Evolutionary conservation across 2,113 vertebrate genomes (phyloP), one percentile per base, ranked within the genome.

Genomic region (Peromyscus californicus): DNA sequence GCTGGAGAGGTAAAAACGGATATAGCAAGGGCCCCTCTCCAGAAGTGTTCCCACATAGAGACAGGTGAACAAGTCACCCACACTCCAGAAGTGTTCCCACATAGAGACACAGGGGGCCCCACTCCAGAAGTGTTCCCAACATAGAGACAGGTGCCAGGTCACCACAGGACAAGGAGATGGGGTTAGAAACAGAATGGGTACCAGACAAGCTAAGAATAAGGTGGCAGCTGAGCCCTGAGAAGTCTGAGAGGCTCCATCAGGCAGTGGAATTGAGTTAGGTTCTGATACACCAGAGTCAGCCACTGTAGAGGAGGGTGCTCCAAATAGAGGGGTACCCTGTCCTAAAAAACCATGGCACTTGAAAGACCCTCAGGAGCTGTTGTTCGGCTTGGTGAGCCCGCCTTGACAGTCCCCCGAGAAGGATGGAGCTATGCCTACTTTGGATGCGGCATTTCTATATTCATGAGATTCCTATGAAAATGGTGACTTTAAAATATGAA

Each of bases 291-390:
- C 5, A 51, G 79, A 26, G 10, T 51, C 36, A 16, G 45, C 45
- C 29, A 3, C 7, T 7, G 36, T 2, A 0, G 51, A 24, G 0
- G 13, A 10, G 26, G 57, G 9, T 26, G 0, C 33, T 10, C 26
- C n/a, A 36, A 36, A 4, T 0, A 29, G 59, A 39, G 65, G 42
- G 33, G 0, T 24, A 2, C 69, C 8, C 21, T 0, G 0, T 2
- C 15, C 39, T 29, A 13, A 42, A 39, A 39, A 5, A 4, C 26
- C 42, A 48, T 19, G 2, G 10, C 4, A 2, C 4, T 22, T 26
- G n/a, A 54, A 57, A 87, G n/a, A 48, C 13, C 39, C 39, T 36
- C 51, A 2, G 26, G 65, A 59, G 33, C 39, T 4, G 1, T 24
- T 4, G 1, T 10, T 19, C 65, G 70, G 29, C 2, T 65, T 78